A percentile compares a stretch with the other conserved stretches of the same genome.
Conservation (phyloP, 1,140 invertebrate genomes). For the Euwallacea similis region DNA sequence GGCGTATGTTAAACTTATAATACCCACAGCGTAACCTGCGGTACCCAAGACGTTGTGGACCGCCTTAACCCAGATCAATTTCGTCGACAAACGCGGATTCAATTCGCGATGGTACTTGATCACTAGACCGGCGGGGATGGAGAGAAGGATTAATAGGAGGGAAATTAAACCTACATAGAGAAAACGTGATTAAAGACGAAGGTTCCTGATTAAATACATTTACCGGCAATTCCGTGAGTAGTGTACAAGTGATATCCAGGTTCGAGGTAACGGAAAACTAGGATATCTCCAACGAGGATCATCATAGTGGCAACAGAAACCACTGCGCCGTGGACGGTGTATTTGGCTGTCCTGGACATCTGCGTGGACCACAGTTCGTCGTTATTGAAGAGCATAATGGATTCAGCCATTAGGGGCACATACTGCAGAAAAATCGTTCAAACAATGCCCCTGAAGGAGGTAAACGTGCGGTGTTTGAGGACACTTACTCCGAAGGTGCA, state of each 20-base stretch:
- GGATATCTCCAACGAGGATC: constrained; percentile 38
- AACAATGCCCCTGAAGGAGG: not conserved
- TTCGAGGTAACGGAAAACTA: constrained; percentile 37
- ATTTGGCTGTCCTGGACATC: constrained; percentile 40
- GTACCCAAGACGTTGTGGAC: constrained; percentile 42
- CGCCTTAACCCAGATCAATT: constrained; percentile 36
- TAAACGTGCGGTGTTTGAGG: too few relatives aligned
- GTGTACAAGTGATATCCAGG: constrained; percentile 43
- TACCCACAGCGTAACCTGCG: constrained; percentile 42
- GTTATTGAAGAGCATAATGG: constrained; percentile 42
- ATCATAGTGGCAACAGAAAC: constrained; percentile 38
- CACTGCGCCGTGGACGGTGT: constrained; percentile 42
- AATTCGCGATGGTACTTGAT: constrained; percentile 39
- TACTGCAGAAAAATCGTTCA: constrained; percentile 39
- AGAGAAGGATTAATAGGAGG: constrained; percentile 41
- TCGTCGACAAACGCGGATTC: constrained; percentile 12
- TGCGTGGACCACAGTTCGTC: constrained; percentile 44
- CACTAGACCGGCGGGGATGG: constrained; percentile 36
- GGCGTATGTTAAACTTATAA: constrained; percentile 42
- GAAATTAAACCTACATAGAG: constrained; percentile 41
- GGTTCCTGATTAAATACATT: constrained; percentile 5
- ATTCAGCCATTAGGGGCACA: constrained; percentile 45
- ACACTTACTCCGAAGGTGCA: constrained; percentile 44
- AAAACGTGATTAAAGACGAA: not conserved
- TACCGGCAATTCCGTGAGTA: constrained; percentile 45